These are phyloP conservation scores for Rhegmatorhina hoffmannsi DNA, from an alignment of 2,113 vertebrate genomes.

Conservation along the genomic window DNA sequence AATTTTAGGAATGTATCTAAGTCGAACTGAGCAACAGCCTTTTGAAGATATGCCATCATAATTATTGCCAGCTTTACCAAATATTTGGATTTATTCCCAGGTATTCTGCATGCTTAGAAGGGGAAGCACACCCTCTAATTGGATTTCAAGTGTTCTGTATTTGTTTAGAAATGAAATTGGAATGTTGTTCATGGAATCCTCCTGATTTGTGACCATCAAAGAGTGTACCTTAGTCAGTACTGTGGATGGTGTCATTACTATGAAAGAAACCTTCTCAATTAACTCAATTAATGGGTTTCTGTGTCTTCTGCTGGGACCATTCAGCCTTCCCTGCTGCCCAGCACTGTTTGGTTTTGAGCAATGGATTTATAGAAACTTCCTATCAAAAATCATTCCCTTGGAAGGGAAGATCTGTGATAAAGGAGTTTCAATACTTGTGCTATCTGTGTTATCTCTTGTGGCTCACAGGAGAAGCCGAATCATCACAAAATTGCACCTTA, in stretches of 20 bases:
- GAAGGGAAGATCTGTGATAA: slow-evolving; percentile 24
- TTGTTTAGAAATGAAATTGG: not conserved
- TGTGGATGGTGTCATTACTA: not conserved
- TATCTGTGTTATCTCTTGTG: slow-evolving; percentile 9
- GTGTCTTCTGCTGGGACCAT: not conserved
- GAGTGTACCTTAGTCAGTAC: not conserved
- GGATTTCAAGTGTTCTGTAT: not conserved
- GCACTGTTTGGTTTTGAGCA: not conserved
- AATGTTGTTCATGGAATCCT: not conserved
- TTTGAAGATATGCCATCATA: not conserved
- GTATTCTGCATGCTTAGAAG: not conserved
- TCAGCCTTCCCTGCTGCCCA: not conserved
- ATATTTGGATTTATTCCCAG: not conserved
- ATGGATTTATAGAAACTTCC: slow-evolving; percentile 13
- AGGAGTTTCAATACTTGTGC: slow-evolving; percentile 39
- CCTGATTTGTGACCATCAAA: not conserved
- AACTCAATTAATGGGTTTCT: not conserved
- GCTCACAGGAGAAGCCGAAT: slow-evolving; percentile 9
- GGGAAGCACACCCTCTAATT: not conserved
- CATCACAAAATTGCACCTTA: not conserved
- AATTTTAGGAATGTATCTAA: not conserved
- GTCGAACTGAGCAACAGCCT: not conserved
- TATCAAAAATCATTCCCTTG: not conserved
- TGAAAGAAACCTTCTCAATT: not conserved
- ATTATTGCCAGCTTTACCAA: not conserved